Conservation (phyloP, 37 sponge, comb jelly and placozoan genomes). For the Ephydatia muelleri region DNA sequence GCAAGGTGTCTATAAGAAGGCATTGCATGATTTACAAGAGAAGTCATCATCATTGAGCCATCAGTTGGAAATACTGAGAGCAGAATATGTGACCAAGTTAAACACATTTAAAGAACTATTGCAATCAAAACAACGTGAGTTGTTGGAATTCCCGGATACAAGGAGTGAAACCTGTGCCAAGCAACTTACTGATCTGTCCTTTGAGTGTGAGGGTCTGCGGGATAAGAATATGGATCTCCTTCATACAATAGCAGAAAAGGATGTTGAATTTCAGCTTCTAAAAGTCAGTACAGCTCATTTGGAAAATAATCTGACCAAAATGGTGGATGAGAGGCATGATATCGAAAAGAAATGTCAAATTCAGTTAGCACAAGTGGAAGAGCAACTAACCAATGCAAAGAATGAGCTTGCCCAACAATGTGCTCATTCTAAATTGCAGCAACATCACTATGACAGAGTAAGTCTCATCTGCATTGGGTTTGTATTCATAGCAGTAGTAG, state of each 20-base stretch:
- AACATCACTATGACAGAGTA: background rate
- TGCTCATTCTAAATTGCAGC: background rate
- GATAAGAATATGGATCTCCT: background rate
- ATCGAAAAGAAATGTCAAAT: background rate
- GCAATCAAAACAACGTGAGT: background rate
- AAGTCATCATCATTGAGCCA: background rate
- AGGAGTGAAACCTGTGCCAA: background rate
- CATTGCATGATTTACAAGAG: background rate
- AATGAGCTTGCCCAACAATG: background rate
- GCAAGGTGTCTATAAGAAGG: background rate
- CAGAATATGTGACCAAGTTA: background rate
- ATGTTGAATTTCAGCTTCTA: background rate
- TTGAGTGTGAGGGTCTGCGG: background rate
- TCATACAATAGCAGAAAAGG: background rate
- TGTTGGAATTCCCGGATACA: background rate
- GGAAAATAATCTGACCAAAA: background rate
- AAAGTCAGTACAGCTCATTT: background rate
- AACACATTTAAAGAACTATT: background rate
- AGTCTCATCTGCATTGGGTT: background rate
- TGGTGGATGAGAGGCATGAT: background rate
- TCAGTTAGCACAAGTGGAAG: constrained; percentile 3
- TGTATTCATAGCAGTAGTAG: background rate
- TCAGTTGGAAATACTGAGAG: background rate
- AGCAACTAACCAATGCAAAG: constrained; percentile 10
- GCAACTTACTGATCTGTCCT: background rate